Evolutionary conservation across 2,797 vertebrate genomes (phyloP), one percentile per base, ranked within the genome.

Genomic region (Eulemur coronatus): DNA sequence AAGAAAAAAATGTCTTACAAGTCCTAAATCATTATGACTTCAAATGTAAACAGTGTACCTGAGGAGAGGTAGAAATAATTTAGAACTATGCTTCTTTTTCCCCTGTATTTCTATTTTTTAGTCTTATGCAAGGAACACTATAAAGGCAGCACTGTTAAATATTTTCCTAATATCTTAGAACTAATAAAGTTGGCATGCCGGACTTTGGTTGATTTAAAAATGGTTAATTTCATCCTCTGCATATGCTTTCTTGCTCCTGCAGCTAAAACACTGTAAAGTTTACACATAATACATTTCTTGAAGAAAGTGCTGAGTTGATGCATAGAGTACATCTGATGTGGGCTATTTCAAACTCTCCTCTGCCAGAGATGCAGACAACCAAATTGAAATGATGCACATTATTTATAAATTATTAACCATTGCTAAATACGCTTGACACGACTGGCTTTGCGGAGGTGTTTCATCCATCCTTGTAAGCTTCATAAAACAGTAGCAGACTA

Each of bases 391-490:
- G 61, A 94, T 86, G 97, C 90, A 41, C 48, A 38, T 97, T 94
- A 96, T 96, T 94, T 92, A 98, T 97, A 97, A 98, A 98, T 98
- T 96, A 98, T 98, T 98, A 97, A 98, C 94, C 52, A 95, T 96
- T 98, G 97, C 84, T 94, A 96, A 96, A 97, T 97, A 94, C 91
- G 94, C 95, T 97, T 96, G 97, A 95, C 72, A 95, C 11, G 33
- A 80, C 24, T 92, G 79, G 24, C 24, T 94, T 97, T 41, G 3
- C 38, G 84, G 78, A 85, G 92, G 63, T 82, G 82, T 17, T 90
- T 17, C 55, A 91, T 96, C 18, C 24, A 94, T 96, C 38, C 41
- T 38, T 22, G 1, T 65, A n/a, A 98, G 94, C 69, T 73, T 89
- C 80, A 96, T 91, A 96, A 92, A 97, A 82, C 84, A 95, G 79